These are phyloP conservation scores for Perithous albicinctus DNA, from an alignment of 2,888 invertebrate species.

Conservation along the genomic window DNA sequence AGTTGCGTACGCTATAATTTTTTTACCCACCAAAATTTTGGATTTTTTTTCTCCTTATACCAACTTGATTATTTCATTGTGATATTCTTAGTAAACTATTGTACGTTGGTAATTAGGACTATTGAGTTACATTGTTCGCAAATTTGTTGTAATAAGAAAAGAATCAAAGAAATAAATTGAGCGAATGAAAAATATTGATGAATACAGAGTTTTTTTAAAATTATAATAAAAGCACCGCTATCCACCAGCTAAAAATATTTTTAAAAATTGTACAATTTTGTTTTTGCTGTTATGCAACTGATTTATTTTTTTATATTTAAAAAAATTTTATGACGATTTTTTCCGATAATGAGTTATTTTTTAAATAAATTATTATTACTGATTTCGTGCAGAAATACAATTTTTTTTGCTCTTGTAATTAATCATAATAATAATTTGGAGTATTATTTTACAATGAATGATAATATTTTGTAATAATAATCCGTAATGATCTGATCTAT, in stretches of 20 bases:
- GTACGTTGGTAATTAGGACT: slow-evolving; percentile 41
- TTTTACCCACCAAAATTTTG: background rate
- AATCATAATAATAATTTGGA: no score
- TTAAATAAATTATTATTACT: no score
- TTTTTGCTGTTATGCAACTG: background rate
- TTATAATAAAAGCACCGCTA: background rate
- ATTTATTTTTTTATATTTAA: background rate
- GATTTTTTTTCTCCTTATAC: background rate
- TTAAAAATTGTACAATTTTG: background rate
- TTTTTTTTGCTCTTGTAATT: no score
- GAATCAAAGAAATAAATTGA: slow-evolving; percentile 9
- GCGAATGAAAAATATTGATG: background rate
- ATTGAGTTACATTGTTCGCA: slow-evolving; percentile 33
- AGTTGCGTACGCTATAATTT: background rate
- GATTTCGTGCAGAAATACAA: no score
- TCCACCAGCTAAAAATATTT: background rate
- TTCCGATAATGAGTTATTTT: no score
- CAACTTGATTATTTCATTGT: background rate
- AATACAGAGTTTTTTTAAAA: background rate
- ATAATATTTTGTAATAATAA: no score
- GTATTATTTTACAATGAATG: no score
- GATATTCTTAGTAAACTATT: background rate
- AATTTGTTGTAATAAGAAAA: slow-evolving; percentile 31
- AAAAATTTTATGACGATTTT: no score
- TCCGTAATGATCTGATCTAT: no score